These are phyloP conservation scores for Parnassius orleans DNA, from an alignment of 2,888 invertebrate species.

Conservation along the genomic window DNA sequence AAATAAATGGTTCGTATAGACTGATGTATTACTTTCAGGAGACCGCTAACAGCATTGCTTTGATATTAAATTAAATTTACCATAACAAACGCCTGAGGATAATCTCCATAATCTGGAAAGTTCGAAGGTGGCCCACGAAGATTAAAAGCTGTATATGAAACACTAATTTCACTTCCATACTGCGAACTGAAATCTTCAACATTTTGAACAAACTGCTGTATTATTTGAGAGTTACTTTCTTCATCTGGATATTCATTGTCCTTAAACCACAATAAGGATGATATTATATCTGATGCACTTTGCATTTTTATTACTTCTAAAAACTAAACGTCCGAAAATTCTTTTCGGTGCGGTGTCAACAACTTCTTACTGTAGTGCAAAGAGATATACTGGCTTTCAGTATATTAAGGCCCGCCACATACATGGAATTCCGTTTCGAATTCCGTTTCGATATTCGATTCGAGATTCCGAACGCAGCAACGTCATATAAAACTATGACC, in stretches of 20 bases:
- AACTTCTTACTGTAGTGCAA: no score
- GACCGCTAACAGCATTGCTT: no score
- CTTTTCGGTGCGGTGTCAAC: no score
- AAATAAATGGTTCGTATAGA: no score
- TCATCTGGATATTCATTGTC: constrained; percentile 53
- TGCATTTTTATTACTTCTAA: constrained; percentile 51
- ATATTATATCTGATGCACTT: constrained; percentile 68
- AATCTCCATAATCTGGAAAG: constrained; percentile 95
- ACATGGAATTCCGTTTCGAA: no score
- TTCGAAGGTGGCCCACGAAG: constrained; percentile 91
- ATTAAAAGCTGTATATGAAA: constrained; percentile 93
- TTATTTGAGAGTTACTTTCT: constrained; percentile 61
- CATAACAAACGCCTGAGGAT: constrained; percentile 94
- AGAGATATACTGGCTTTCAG: no score
- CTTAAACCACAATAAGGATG: constrained; percentile 68
- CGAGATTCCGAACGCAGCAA: no score
- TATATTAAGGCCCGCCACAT: no score
- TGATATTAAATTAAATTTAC: constrained; percentile 71
- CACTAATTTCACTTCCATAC: constrained; percentile 93
- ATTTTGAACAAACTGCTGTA: constrained; percentile 89
- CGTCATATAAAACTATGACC: no score
- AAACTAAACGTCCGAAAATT: not conserved
- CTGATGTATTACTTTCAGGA: no score
- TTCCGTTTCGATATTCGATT: no score
- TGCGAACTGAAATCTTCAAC: constrained; percentile 93